Evolutionary conservation across 2,888 invertebrate genomes (phyloP).

Genomic region (Orthosia gothica): DNA sequence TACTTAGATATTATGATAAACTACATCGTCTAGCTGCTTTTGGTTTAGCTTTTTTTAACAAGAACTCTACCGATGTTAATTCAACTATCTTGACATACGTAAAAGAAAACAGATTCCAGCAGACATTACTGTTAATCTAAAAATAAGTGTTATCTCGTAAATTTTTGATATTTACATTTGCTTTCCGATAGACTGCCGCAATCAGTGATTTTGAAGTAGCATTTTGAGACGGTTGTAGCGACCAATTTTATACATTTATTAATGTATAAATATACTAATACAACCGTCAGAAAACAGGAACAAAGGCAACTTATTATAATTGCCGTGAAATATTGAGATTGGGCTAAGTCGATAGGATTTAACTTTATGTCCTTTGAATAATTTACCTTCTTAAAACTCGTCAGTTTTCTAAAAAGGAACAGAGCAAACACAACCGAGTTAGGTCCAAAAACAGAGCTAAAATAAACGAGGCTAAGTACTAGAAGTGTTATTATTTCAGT

Average conservation of each 20-base stretch:
- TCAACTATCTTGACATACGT: neutral
- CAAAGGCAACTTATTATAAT: too few relatives aligned
- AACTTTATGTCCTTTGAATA: too few relatives aligned
- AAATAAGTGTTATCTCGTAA: neutral
- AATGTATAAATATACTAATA: too few relatives aligned
- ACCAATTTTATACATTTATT: neutral
- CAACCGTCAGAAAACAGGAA: neutral
- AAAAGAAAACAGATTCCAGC: neutral
- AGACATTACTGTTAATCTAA: neutral
- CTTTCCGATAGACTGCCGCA: neutral
- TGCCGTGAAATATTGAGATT: too few relatives aligned
- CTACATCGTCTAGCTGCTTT: neutral
- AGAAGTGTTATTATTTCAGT: conserved; percentile 3
- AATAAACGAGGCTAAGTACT: neutral
- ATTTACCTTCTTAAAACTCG: too few relatives aligned
- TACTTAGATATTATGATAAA: neutral
- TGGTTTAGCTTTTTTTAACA: too few relatives aligned
- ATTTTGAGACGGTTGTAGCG: too few relatives aligned
- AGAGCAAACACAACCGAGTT: neutral
- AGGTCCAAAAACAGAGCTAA: neutral
- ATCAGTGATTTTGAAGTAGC: neutral
- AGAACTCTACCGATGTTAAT: neutral
- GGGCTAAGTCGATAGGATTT: too few relatives aligned
- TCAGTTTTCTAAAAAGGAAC: too few relatives aligned
- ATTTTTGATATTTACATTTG: neutral